Evolutionary conservation across 2,888 invertebrate genomes (phyloP).

Genomic region (Orchesella flavescens): DNA sequence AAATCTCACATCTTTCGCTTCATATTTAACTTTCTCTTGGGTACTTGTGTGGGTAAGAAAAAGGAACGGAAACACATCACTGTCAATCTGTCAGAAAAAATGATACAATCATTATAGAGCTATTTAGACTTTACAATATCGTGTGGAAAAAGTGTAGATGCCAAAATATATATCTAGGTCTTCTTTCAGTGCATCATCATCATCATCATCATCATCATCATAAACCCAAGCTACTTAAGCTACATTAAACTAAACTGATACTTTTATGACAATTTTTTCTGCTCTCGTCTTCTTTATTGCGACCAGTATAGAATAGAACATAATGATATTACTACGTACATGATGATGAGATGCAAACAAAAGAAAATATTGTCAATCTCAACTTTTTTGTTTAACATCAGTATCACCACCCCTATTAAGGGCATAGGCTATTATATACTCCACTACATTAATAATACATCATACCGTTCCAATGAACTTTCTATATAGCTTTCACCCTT

Average conservation of each 20-base stretch:
- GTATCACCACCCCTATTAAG: no score
- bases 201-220: no score
- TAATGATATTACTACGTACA: no score
- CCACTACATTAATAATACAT: conserved; percentile 2
- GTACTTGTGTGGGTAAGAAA: neutral
- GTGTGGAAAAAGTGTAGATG: no score
- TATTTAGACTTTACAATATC: conserved; percentile 22
- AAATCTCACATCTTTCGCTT: neutral
- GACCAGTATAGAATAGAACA: no score
- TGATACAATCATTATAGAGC: conserved; percentile 63
- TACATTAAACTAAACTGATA: no score
- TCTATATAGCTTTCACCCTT: conserved; percentile 60
- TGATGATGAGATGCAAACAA: neutral
- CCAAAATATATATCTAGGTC: no score
- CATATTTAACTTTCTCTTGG: neutral
- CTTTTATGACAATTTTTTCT: no score
- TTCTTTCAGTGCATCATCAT: no score
- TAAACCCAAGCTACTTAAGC: no score
- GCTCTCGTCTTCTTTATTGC: no score
- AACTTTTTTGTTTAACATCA: neutral
- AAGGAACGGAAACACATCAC: conserved; percentile 61
- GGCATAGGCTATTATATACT: neutral
- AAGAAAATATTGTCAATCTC: no score
- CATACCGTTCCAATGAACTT: conserved; percentile 60
- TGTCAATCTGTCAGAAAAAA: conserved; percentile 61